Percentiles rank a stretch among this genome's conserved stretches.
Conservation (phyloP, 1,140 invertebrate species). For the Pygmarrhopalites habei region DNA sequence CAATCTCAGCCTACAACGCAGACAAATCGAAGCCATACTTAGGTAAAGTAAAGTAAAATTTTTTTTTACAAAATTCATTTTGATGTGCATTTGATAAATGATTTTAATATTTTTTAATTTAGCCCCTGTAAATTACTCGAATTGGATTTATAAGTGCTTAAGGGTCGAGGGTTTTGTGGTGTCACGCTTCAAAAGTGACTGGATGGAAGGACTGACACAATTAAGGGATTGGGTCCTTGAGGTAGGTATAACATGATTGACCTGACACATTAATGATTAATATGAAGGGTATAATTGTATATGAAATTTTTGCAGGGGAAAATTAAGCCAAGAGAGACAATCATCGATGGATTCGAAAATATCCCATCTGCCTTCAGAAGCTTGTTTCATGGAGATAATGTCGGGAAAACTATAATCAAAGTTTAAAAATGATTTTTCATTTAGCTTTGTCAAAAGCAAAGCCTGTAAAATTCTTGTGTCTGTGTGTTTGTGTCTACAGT, state of each 20-base stretch:
- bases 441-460: not conserved
- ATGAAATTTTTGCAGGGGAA: conserved; percentile 42
- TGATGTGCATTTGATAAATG: not conserved
- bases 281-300: not conserved
- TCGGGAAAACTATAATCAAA: conserved; percentile 41
- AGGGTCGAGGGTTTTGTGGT: conserved; percentile 39
- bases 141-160: conserved; percentile 34
- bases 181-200: conserved; percentile 32
- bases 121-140: conserved; percentile 11
- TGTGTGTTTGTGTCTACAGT: too few relatives aligned
- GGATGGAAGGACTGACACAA: conserved; percentile 39
- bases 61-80: too few relatives aligned
- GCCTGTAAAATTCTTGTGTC: too few relatives aligned
- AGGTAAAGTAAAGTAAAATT: not conserved
- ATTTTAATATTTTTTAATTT: not conserved
- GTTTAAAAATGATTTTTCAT: not conserved
- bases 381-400: conserved; percentile 45
- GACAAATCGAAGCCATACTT: not conserved
- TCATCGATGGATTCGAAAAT: conserved; percentile 47
- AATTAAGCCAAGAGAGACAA: conserved; percentile 45
- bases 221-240: conserved; percentile 37
- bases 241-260: not conserved
- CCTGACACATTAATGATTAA: not conserved
- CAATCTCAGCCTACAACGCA: conserved; percentile 39
- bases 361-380: conserved; percentile 46